Base-by-base conservation (phyloP, 2,888 invertebrate species). In the Dysmachus trigonus region DNA sequence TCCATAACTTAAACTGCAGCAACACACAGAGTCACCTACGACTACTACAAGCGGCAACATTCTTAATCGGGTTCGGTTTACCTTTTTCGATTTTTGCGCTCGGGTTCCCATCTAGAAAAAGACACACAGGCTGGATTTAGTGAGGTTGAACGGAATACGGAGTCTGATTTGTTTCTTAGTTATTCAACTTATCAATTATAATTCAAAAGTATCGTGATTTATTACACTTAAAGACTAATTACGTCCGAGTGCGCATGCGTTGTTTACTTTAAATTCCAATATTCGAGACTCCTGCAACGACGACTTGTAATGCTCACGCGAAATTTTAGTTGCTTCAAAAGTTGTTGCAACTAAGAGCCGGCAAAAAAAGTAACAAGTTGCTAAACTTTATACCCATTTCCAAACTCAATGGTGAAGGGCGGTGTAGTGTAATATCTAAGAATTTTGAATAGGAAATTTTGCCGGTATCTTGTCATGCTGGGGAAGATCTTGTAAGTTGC, bases 71-170 rank as follows among this genome's bases (percentile, higher is more conserved):
- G 18, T 10, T 47, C 10, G 22, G 62, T 88, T 88, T 89, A 91
- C 91, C 92, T 92, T 93, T 91, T 93, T 93, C 88, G 91, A 91
- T 88, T 93, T 92, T 88, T 92, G 92, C 87, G 91, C 90, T 85
- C 93, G 92, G 73, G 92, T 92, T 87, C 92, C 92, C 93, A 92
- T 93, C 93, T 93, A 89, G 87, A 89, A 88, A 88, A 88, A 87
- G 81, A 88, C 22, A 87, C 83, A 88, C 22, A 62, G 18, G 86
- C 41, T 84, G 73, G 41, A 38, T n/a, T 84, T 84, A 84, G 84
- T 73, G 22, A 84, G 31, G 38, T 71, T 84, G 41, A 84, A 71
- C 82, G 79, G 51, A 79, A 51, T 79, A 10, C 18, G 35, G 33
- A 10, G 15, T 33, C 18, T 2, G 7, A 31, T 30, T 27, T 73